phyloP scores from a whole-genome alignment of 2,797 vertebrate genomes.

The Erethizon dorsatum region DNA sequence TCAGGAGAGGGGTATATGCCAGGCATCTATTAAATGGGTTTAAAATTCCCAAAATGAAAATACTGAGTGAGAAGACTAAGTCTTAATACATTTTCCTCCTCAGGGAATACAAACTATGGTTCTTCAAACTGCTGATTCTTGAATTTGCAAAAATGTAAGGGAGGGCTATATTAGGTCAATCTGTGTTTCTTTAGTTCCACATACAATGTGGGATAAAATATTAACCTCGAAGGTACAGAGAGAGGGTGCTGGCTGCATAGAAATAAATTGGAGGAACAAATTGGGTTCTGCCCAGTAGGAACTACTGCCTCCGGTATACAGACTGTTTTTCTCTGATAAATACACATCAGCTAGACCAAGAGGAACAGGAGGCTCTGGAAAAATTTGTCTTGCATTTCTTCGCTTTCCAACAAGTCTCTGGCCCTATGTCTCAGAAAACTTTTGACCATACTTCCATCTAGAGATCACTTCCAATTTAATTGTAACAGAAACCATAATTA shows the following conservation, averaged over 20 bases:
- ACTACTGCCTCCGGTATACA: neutral
- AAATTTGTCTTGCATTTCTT: neutral
- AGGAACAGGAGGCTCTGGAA: neutral
- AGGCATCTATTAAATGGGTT: neutral
- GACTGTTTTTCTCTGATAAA: neutral
- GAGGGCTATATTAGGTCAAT: neutral
- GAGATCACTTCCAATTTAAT: constrained; percentile 64
- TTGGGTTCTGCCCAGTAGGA: neutral
- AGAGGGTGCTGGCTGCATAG: too few relatives aligned
- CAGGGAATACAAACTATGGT: neutral
- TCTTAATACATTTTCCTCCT: constrained; percentile 43
- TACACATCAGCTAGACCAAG: neutral
- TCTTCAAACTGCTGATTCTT: neutral
- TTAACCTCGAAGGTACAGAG: neutral
- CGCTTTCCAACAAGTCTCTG: constrained; percentile 42
- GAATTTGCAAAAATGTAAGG: neutral
- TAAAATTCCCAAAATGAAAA: constrained; percentile 53
- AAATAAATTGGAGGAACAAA: neutral
- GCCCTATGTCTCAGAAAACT: neutral
- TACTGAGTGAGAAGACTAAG: neutral
- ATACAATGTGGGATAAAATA: neutral
- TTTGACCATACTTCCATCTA: constrained; percentile 38
- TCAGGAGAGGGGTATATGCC: neutral
- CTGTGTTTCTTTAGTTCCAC: neutral
- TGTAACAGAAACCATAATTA: neutral